These are phyloP conservation scores for Herpetotheres cachinnans DNA, from an alignment of 2,113 vertebrate genomes.

Conservation along the genomic window DNA sequence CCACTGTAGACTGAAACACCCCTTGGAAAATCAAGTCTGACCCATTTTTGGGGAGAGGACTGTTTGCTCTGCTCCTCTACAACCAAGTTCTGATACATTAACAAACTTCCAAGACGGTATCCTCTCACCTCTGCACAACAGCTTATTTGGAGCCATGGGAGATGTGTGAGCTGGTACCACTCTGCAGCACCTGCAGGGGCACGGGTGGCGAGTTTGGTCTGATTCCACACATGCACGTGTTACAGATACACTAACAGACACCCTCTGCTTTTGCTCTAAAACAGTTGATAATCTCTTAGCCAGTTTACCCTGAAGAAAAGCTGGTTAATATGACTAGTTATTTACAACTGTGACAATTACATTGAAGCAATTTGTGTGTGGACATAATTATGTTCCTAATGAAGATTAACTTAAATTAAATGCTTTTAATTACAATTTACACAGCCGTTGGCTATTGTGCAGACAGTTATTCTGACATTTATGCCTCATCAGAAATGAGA, in stretches of 20 bases:
- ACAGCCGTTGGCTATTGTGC: slow-evolving; percentile 58
- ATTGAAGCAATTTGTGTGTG: neutral
- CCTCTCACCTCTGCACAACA: neutral
- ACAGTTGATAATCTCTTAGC: neutral
- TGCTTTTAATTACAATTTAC: slow-evolving; percentile 73
- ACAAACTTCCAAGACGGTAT: neutral
- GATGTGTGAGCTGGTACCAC: neutral
- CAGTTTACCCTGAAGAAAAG: slow-evolving; percentile 35
- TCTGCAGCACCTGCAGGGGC: neutral
- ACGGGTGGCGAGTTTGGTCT: neutral
- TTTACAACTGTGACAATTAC: slow-evolving; percentile 63
- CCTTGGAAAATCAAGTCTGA: neutral
- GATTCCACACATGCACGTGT: neutral
- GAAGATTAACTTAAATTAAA: slow-evolving; percentile 78
- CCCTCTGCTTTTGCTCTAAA: neutral
- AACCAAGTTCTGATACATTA: neutral
- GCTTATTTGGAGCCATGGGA: neutral
- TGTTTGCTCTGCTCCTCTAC: neutral
- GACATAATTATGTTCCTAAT: slow-evolving; percentile 68
- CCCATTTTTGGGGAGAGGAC: accelerated
- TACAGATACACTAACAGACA: neutral
- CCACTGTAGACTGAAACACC: neutral
- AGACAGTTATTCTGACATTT: slow-evolving; percentile 37
- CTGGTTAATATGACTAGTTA: slow-evolving; percentile 45
- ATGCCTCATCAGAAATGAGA: slow-evolving; percentile 59